Conservation (phyloP, 2,888 invertebrate genomes). For the Coleophora flavipennella region DNA sequence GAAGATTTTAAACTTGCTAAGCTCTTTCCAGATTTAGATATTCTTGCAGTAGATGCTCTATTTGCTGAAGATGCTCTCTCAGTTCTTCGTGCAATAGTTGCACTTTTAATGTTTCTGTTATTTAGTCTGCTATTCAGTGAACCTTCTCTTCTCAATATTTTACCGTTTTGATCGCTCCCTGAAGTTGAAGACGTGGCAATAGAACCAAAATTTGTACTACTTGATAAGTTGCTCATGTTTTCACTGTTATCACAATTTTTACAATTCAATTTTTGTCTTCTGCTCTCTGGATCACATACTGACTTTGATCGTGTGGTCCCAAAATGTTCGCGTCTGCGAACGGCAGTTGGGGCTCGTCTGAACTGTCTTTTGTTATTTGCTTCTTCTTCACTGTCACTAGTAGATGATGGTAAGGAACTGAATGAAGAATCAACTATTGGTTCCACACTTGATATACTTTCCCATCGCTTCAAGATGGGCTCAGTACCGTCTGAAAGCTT, state of each 20-base stretch:
- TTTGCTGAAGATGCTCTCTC: conserved; percentile 64
- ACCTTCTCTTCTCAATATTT: conserved; percentile 48
- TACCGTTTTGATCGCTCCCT: conserved; percentile 57
- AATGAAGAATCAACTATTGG: conserved; percentile 80
- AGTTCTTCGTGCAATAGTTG: conserved; percentile 53
- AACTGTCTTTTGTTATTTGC: conserved; percentile 43
- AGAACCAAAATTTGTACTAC: conserved; percentile 54
- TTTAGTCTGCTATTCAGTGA: conserved; percentile 48
- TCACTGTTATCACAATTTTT: conserved; percentile 57
- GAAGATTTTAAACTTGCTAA: conserved; percentile 58
- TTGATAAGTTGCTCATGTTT: conserved; percentile 58
- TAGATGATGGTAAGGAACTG: conserved; percentile 70
- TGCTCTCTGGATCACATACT: conserved; percentile 63
- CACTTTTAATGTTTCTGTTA: conserved; percentile 63
- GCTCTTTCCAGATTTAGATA: conserved; percentile 67
- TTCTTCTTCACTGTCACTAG: conserved; percentile 64
- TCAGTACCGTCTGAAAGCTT: conserved; percentile 51
- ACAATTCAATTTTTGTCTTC: conserved; percentile 32
- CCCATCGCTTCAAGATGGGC: conserved; percentile 66
- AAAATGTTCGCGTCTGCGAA: conserved; percentile 53
- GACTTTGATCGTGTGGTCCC: conserved; percentile 58
- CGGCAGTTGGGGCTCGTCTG: conserved; percentile 53
- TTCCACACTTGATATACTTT: conserved; percentile 79
- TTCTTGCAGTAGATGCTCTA: conserved; percentile 76
- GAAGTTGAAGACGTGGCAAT: conserved; percentile 61